Evolutionary conservation across 2,113 vertebrate genomes (phyloP).

Genomic region (Mustela lutreola): DNA sequence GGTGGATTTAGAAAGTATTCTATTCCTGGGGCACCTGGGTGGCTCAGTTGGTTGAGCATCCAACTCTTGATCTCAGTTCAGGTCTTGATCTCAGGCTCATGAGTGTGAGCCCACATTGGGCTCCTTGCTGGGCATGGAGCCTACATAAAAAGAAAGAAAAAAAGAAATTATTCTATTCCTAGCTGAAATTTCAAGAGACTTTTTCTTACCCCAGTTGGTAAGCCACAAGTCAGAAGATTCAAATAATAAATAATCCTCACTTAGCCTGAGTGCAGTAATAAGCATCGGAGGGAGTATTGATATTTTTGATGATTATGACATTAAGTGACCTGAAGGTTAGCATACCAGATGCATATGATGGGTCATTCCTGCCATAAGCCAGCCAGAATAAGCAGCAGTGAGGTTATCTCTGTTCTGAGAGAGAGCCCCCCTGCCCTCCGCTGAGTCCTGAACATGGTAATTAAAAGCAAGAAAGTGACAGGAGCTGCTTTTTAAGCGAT

Average conservation of each 20-base stretch:
- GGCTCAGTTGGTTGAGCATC: background rate
- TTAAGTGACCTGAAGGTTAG: slow-evolving; percentile 10
- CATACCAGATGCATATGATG: background rate
- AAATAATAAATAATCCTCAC: slow-evolving; percentile 38
- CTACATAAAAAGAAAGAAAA: background rate
- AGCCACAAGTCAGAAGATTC: slow-evolving; percentile 51
- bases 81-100: background rate
- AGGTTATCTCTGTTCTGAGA: slow-evolving; percentile 57
- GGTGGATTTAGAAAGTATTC: slow-evolving; percentile 30
- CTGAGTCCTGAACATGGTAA: slow-evolving; percentile 59
- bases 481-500: slow-evolving; percentile 78
- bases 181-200: slow-evolving; percentile 31
- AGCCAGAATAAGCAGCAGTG: slow-evolving; percentile 73
- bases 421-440: background rate
- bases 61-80: background rate
- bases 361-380: slow-evolving; percentile 68
- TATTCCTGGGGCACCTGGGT: background rate
- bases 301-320: slow-evolving; percentile 9
- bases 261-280: slow-evolving; percentile 27
- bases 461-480: slow-evolving; percentile 63
- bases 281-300: background rate
- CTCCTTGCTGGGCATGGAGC: background rate
- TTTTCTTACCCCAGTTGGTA: slow-evolving; percentile 49
- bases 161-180: slow-evolving; percentile 31
- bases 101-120: background rate